These are phyloP conservation scores for Melinaea menophilus DNA, from an alignment of 2,888 invertebrate species.

Conservation along the genomic window DNA sequence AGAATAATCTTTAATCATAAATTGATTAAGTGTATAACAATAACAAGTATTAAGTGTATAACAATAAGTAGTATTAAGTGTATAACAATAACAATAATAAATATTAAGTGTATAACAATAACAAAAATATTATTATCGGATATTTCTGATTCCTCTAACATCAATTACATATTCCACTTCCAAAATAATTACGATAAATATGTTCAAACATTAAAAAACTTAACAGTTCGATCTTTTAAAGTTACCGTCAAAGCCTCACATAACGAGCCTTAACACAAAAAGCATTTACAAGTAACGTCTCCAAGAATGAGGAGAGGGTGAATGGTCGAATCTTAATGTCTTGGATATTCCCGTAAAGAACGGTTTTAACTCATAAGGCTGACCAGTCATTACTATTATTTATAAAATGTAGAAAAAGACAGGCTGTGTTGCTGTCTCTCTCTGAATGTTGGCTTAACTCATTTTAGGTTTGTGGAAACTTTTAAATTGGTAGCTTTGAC, in stretches of 20 bases:
- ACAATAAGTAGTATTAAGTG: too few relatives aligned
- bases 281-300: slow-evolving; percentile 33
- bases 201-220: neutral
- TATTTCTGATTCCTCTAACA: neutral
- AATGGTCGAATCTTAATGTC: slow-evolving; percentile 61
- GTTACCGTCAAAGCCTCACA: slow-evolving; percentile 11
- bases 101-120: neutral
- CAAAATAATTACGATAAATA: neutral
- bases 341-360: slow-evolving; percentile 66
- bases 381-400: slow-evolving; percentile 35
- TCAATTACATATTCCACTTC: neutral
- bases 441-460: too few relatives aligned
- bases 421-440: too few relatives aligned
- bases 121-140: neutral
- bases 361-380: slow-evolving; percentile 56
- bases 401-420: too few relatives aligned
- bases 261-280: slow-evolving; percentile 37
- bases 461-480: too few relatives aligned
- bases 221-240: neutral
- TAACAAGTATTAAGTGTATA: too few relatives aligned
- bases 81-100: too few relatives aligned
- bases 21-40: too few relatives aligned
- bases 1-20: too few relatives aligned
- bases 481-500: too few relatives aligned
- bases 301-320: slow-evolving; percentile 29